These are phyloP conservation scores for Pelodiscus sinensis DNA, from an alignment of 2,113 vertebrate species.

Conservation along the genomic window DNA sequence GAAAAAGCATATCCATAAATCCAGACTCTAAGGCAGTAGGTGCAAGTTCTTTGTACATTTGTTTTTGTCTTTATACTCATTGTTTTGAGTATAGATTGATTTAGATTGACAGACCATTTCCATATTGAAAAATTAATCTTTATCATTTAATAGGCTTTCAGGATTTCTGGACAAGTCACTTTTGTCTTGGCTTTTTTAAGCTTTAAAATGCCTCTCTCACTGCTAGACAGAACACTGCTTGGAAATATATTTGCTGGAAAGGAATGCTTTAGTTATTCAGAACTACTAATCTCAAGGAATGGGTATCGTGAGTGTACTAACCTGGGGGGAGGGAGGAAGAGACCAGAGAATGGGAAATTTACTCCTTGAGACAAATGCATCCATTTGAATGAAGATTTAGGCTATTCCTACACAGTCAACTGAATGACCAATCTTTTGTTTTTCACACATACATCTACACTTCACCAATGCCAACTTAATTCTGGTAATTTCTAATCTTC, in stretches of 20 bases:
- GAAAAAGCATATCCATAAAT: background rate
- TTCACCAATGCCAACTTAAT: background rate
- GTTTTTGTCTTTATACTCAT: conserved; percentile 22
- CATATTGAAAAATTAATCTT: conserved; percentile 24
- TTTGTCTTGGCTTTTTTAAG: background rate
- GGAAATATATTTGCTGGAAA: background rate
- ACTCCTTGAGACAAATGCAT: background rate
- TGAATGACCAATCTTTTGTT: too few species aligned
- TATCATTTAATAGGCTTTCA: background rate
- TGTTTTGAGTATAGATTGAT: background rate
- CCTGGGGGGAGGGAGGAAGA: background rate
- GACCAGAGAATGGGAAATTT: background rate
- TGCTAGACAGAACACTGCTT: background rate
- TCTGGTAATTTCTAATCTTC: background rate
- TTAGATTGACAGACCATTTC: background rate
- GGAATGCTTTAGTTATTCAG: background rate
- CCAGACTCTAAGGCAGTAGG: background rate
- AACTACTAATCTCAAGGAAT: background rate
- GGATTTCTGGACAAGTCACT: background rate
- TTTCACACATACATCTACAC: too few species aligned
- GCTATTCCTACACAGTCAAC: too few species aligned
- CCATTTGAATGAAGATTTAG: background rate
- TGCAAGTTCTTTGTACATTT: conserved; percentile 13
- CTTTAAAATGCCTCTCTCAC: conserved; percentile 9
- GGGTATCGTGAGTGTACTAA: background rate